Evolutionary conservation across 2,113 vertebrate species (phyloP).

Genomic region (Nicator chloris): DNA sequence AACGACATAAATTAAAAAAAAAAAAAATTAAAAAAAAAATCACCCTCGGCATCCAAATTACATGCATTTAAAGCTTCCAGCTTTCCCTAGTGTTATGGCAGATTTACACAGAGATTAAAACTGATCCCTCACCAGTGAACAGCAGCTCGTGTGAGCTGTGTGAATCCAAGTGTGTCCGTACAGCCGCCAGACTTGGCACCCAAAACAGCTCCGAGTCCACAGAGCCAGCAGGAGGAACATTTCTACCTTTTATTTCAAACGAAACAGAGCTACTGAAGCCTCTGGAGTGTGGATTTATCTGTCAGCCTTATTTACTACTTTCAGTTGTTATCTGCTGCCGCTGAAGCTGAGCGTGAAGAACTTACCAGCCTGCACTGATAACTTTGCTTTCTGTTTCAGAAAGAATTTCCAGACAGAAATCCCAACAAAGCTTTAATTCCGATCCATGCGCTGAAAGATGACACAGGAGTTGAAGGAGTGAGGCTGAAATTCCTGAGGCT

Average conservation of each 20-base stretch:
- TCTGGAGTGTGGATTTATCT: background rate
- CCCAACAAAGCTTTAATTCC: background rate
- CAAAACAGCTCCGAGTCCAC: background rate
- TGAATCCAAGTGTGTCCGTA: accelerated
- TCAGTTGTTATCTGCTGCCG: background rate
- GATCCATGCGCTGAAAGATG: background rate
- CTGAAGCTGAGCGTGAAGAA: background rate
- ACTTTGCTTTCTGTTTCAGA: conserved; percentile 26
- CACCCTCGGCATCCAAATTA: background rate
- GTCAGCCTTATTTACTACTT: background rate
- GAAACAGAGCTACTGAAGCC: background rate
- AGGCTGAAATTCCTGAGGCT: background rate
- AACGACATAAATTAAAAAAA: background rate
- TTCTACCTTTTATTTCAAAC: background rate
- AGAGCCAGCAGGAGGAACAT: background rate
- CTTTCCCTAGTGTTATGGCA: background rate
- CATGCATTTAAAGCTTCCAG: background rate
- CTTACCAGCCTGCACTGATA: background rate
- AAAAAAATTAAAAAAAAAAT: background rate
- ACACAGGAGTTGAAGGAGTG: background rate
- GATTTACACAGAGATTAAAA: background rate
- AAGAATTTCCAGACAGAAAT: background rate
- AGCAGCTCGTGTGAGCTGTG: background rate
- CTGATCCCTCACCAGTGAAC: background rate
- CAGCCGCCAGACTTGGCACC: background rate